Evolutionary conservation across 2,888 invertebrate species (phyloP), one percentile per base, ranked within the genome.

Genomic region (Lypha dubia): DNA sequence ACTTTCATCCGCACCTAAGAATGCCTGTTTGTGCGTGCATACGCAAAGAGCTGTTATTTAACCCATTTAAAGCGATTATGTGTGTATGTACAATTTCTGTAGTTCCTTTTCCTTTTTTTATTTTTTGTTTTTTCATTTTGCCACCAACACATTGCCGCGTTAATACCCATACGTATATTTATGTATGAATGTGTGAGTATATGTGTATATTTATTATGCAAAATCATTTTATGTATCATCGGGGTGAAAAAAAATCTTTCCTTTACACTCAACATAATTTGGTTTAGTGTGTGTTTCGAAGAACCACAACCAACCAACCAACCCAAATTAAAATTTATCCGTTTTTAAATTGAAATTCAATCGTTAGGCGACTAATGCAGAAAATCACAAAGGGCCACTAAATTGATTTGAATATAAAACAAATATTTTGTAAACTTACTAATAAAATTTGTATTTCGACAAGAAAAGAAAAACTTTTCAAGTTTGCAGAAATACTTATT

Each of bases 281-380:
- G 20, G 24, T 53, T 74, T 62, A 63, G 38, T 49, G 38, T 74
- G 41, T 60, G 32, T 32, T n/a, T n/a, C n/a, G n/a, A n/a, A n/a
- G n/a, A n/a, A n/a, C n/a, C n/a, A n/a, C 62, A 75, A 32, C 28
- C 24, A 38, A 13, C 22, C 15, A 56, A 41, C 20, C 35, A 56
- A 20, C 51, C 15, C 51, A 46, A 35, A 76, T 73, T 63, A 17
- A 65, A 76, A 67, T 68, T 77, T 76, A 80, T 80, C 62, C 53
- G 51, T 77, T 68, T 70, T 73, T 53, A 75, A 75, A 75, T 63
- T 65, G 60, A 77, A 60, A 79, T 74, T 58, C 58, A 60, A 67
- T 79, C 32, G 44, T 60, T 17, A 44, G 24, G 38, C 46, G 68
- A 58, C 28, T 49, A 58, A 67, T 41, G 32, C 15, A 56, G 38